phyloP scores from a whole-genome alignment of 2,888 invertebrate species.

The Odontothrips loti region DNA sequence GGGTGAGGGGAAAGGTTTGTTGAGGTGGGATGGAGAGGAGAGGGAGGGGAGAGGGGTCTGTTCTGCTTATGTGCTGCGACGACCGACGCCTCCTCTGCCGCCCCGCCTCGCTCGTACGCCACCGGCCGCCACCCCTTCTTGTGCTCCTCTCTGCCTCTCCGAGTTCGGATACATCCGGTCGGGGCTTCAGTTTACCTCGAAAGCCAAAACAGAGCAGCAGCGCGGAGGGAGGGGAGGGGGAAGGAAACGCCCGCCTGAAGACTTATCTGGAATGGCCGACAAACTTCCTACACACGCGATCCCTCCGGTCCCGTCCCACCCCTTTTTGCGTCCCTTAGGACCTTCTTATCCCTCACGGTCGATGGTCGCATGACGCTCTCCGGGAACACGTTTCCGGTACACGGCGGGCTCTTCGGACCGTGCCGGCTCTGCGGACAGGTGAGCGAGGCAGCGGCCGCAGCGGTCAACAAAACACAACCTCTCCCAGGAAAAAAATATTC shows the following conservation, averaged over 20 bases:
- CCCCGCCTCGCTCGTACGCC: background rate
- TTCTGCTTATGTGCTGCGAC: background rate
- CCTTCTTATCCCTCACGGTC: too few relatives aligned
- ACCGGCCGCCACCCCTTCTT: background rate
- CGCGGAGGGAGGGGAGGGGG: background rate
- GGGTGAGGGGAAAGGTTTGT: background rate
- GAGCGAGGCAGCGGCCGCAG: too few relatives aligned
- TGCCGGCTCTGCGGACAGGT: too few relatives aligned
- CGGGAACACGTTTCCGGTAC: too few relatives aligned
- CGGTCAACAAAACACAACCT: too few relatives aligned
- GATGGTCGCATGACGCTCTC: too few relatives aligned
- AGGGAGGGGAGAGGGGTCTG: background rate
- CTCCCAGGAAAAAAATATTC: too few relatives aligned
- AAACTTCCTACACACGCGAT: background rate
- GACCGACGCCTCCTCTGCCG: too few relatives aligned
- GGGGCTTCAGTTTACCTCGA: conserved; percentile 19
- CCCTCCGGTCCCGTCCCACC: background rate
- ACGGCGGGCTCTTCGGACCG: too few relatives aligned
- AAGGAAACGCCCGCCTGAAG: background rate
- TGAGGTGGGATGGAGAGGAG: background rate
- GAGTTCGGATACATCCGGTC: conserved; percentile 5
- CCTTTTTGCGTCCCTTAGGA: too few relatives aligned
- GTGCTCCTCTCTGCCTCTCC: background rate
- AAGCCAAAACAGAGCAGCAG: background rate
- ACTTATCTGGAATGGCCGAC: background rate